Evolutionary conservation across 2,797 vertebrate species (phyloP), one percentile per base, ranked within the genome.

Genomic region (Spheniscus humboldti): DNA sequence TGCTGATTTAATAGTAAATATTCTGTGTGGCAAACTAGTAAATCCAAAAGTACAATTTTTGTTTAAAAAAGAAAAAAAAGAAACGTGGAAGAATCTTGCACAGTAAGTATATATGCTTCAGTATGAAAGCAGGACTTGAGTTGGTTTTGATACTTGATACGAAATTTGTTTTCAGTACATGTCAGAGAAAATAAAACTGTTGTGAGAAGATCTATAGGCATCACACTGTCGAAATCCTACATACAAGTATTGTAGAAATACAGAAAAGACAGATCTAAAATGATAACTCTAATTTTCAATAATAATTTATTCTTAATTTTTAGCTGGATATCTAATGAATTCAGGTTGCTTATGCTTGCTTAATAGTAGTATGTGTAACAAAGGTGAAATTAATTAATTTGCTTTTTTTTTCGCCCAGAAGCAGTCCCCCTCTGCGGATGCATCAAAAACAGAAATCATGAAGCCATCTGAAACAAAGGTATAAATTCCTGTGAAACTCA

Each of bases 381-480:
- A 81, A 88, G 41, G 4, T 82, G 13, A 76, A 64, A 18, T 24
- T 24, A 45, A 47, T 47, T 33, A 7, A 9, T 53, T n/a, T 55
- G 4, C 43, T 24, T 66, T 81, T 62, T 89, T 74, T 52, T 73
- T 30, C 52, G 62, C 55, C 43, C 88, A 97, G 97, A 82, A 95
- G 12, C 90, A 91, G 35, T 9, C 93, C 24, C 41, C 93, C 30
- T 86, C 96, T 64, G 56, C 1, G 3, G 88, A 88, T 82, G 64
- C 79, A 60, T 57, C 95, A 86, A 96, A 95, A 66, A 5, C 91
- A 52, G 64, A 63, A 84, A 84, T 82, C 13, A 97, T 97, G 98
- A 97, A 97, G 75, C 90, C 98, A 20, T 93, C 96, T 86, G 97
- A 97, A 93, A 63, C 94, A 63, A 98, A 96, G 98, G 98, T 98